A percentile compares a stretch with the other conserved stretches of the same genome.
Evolutionary conservation across 2,888 invertebrate species (phyloP).

Genomic region (Caenorhabditis virilis): DNA sequence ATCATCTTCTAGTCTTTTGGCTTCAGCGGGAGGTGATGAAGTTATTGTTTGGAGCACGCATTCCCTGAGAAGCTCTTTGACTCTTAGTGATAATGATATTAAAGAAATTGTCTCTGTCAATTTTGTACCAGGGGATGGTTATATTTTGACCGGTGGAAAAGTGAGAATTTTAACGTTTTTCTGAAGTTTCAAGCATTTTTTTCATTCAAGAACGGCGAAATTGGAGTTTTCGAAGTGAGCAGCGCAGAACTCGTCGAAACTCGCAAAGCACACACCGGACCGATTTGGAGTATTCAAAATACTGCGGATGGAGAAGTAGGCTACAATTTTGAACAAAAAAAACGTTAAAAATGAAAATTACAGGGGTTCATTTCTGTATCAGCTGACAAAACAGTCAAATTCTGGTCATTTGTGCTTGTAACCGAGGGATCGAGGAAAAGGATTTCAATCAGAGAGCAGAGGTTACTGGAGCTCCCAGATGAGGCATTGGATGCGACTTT

Average conservation of each 20-base stretch:
- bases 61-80: conserved; percentile 77
- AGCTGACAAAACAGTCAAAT: conserved; percentile 85
- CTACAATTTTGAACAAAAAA: no score
- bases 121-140: conserved; percentile 88
- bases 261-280: conserved; percentile 78
- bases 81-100: conserved; percentile 76
- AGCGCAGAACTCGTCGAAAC: conserved; percentile 82
- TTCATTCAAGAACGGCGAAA: conserved; percentile 73
- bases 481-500: conserved; percentile 81
- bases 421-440: conserved; percentile 66
- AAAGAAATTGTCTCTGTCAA: conserved; percentile 75
- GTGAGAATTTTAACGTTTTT: conserved; percentile 64
- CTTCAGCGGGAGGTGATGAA: conserved; percentile 67
- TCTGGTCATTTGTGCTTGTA: conserved; percentile 87
- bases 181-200: background rate
- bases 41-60: conserved; percentile 81
- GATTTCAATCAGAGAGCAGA: conserved; percentile 76
- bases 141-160: conserved; percentile 85
- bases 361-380: conserved; percentile 78
- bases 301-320: conserved; percentile 74
- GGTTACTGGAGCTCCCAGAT: conserved; percentile 86
- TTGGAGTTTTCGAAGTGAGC: conserved; percentile 84
- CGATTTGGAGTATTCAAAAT: conserved; percentile 81
- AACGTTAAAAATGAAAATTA: no score
- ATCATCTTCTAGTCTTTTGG: conserved; percentile 79